Conservation (phyloP, 2,888 invertebrate species). For the Tetanocera ferruginea region DNA sequence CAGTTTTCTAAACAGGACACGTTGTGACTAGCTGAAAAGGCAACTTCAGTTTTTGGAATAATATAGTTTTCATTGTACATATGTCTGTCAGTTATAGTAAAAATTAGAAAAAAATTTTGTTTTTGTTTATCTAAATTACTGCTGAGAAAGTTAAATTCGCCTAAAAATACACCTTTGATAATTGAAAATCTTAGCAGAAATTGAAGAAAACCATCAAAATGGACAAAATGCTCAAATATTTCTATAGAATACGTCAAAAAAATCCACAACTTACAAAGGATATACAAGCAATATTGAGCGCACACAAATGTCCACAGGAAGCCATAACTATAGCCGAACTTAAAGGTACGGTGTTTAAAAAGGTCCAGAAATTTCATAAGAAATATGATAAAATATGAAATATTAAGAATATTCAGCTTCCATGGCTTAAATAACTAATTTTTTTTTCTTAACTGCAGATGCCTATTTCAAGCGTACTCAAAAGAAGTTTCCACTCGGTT, state of each 20-base stretch:
- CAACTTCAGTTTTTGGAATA: not conserved
- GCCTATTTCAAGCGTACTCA: not conserved
- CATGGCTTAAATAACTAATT: not conserved
- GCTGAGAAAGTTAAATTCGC: not conserved
- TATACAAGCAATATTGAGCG: not conserved
- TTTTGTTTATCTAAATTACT: not conserved
- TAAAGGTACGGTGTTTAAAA: not conserved
- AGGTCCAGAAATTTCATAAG: too few species aligned
- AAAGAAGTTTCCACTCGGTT: not conserved
- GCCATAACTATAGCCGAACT: slow-evolving; percentile 13
- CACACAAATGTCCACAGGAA: not conserved
- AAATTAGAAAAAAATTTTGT: not conserved
- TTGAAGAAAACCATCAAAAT: not conserved
- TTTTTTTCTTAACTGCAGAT: not conserved
- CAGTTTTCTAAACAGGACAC: too few species aligned
- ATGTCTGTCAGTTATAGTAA: not conserved
- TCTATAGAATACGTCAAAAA: not conserved
- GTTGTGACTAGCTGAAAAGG: not conserved
- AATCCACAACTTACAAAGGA: not conserved
- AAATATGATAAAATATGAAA: too few species aligned
- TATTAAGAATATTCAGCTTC: too few species aligned
- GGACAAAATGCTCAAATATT: slow-evolving; percentile 26
- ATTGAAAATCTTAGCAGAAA: not conserved
- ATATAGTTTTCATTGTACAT: not conserved
- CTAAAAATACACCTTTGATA: not conserved